Evolutionary conservation across 2,797 vertebrate species (phyloP).

Genomic region (Crocidura indochinensis): DNA sequence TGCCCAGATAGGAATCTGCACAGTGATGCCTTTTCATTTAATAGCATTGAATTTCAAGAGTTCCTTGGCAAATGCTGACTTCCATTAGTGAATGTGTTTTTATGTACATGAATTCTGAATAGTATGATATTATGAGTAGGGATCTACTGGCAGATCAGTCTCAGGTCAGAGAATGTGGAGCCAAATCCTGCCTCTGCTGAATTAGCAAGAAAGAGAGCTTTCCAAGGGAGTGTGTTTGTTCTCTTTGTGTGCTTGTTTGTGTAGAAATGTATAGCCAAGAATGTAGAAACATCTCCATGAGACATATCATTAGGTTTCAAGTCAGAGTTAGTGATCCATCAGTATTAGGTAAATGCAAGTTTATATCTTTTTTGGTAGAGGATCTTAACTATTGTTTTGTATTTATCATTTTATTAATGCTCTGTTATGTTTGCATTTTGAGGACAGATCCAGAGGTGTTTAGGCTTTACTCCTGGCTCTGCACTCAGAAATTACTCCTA

Average conservation of each 20-base stretch:
- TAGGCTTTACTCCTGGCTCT: too few relatives aligned
- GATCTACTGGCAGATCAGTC: not conserved
- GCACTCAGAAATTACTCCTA: too few relatives aligned
- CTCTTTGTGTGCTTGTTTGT: not conserved
- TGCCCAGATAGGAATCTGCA: conserved; percentile 1
- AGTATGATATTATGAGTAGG: not conserved
- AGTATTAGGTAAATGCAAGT: conserved; percentile 16
- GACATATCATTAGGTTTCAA: not conserved
- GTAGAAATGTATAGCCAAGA: not conserved
- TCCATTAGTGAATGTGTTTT: conserved; percentile 55
- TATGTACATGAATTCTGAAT: conserved; percentile 27
- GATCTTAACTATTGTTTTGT: conserved; percentile 8
- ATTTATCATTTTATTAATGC: conserved; percentile 33
- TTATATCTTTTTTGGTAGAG: conserved; percentile 13
- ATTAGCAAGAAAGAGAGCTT: conserved; percentile 9
- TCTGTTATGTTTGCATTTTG: not conserved
- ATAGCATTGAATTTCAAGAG: conserved; percentile 1
- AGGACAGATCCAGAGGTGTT: too few relatives aligned
- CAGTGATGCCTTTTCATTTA: conserved; percentile 14
- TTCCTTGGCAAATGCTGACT: not conserved
- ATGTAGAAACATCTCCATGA: not conserved
- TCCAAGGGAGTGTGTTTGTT: conserved; percentile 6
- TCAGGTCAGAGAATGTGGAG: conserved; percentile 30
- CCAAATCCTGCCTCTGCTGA: not conserved
- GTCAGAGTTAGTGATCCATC: not conserved